These are phyloP conservation scores for Gopherus evgoodei DNA, from an alignment of 2,113 vertebrate genomes.

Conservation along the genomic window DNA sequence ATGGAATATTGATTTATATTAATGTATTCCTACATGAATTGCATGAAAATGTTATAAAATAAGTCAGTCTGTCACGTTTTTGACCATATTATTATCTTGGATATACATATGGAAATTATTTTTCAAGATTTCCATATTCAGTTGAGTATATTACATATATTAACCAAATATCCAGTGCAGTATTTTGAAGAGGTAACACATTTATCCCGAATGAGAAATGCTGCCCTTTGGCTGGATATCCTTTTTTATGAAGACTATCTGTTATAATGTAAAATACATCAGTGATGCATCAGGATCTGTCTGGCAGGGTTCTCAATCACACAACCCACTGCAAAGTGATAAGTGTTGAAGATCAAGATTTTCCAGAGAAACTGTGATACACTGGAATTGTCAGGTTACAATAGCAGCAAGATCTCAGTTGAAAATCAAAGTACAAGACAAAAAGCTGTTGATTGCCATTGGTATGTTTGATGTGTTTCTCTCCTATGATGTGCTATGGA, in stretches of 20 bases:
- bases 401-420: constrained; percentile 33
- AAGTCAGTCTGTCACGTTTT: background rate
- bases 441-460: constrained; percentile 13
- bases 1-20: background rate
- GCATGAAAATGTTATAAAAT: background rate
- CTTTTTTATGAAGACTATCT: constrained; percentile 29
- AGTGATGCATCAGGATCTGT: constrained; percentile 37
- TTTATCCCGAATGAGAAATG: background rate
- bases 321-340: constrained; percentile 32
- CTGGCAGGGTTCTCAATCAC: constrained; percentile 40
- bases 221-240: constrained; percentile 12
- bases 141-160: background rate
- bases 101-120: background rate
- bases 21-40: background rate
- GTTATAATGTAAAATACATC: constrained; percentile 47
- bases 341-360: background rate
- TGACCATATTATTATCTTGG: constrained; percentile 7
- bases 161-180: background rate
- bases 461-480: constrained; percentile 1
- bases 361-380: constrained; percentile 18
- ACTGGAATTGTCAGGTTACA: constrained; percentile 48
- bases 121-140: background rate
- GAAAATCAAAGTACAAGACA: constrained; percentile 14
- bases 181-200: background rate
- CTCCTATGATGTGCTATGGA: background rate